phyloP scores from a whole-genome alignment of 1,140 invertebrate genomes.

The Streblospio benedicti region DNA sequence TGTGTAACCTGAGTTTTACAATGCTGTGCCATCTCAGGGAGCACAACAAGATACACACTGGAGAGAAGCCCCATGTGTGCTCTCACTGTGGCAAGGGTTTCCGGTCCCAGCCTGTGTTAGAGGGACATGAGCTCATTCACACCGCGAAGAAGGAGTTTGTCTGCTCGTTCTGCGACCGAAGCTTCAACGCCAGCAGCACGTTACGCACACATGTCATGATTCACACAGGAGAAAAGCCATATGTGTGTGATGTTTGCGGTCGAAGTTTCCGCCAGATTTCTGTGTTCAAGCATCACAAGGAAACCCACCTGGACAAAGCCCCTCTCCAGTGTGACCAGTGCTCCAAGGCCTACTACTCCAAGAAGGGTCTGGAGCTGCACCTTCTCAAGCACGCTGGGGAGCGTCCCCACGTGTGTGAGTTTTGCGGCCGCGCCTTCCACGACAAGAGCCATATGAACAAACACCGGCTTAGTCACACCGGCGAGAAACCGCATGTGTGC shows the following conservation, averaged over 20 bases:
- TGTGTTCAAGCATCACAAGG: conserved; percentile 53
- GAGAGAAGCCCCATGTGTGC: conserved; percentile 6
- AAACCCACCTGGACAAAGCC: conserved; percentile 25
- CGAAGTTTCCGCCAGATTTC: conserved; percentile 51
- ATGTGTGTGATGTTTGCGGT: conserved; percentile 44
- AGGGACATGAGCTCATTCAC: neutral
- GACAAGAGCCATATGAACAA: neutral
- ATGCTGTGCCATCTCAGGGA: neutral
- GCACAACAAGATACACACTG: conserved; percentile 8
- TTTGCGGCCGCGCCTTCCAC: neutral
- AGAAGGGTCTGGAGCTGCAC: neutral
- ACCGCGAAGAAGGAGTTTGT: neutral
- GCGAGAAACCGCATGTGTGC: neutral
- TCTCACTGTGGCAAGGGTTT: conserved; percentile 8
- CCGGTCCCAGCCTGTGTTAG: neutral
- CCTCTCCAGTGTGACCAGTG: neutral
- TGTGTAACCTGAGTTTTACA: neutral
- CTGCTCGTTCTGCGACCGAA: neutral
- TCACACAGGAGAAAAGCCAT: conserved; percentile 29
- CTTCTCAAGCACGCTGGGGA: neutral
- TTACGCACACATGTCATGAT: conserved; percentile 14
- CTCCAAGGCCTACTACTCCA: neutral
- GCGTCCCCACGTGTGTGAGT: neutral
- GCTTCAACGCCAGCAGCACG: neutral
- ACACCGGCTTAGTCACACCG: neutral